Evolutionary conservation across 2,113 vertebrate genomes (phyloP).

Genomic region (Cyprinodon brontotheroides): DNA sequence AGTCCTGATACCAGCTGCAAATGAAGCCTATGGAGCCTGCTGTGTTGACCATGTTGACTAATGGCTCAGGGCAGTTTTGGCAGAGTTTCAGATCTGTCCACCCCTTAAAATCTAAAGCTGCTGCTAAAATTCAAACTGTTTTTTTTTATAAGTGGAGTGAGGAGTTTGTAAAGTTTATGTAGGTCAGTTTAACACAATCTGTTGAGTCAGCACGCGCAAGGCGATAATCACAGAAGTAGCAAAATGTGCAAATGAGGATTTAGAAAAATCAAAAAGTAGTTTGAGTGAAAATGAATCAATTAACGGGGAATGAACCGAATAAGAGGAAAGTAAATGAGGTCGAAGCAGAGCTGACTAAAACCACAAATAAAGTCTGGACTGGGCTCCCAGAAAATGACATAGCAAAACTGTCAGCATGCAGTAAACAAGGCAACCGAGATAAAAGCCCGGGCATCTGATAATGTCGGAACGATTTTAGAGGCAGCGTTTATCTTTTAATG

Average conservation of each 20-base stretch:
- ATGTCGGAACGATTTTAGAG: slow-evolving; percentile 14
- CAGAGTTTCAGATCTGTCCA: slow-evolving; percentile 12
- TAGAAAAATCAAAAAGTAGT: not conserved
- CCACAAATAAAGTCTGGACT: slow-evolving; percentile 35
- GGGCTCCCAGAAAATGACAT: slow-evolving; percentile 35
- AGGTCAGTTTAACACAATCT: not conserved
- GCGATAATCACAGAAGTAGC: not conserved
- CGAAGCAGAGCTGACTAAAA: slow-evolving; percentile 19
- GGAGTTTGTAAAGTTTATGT: slow-evolving; percentile 5
- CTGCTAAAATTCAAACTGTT: slow-evolving; percentile 21
- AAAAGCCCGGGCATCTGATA: slow-evolving; percentile 33
- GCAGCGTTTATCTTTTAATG: slow-evolving; percentile 37
- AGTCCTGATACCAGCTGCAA: slow-evolving; percentile 10
- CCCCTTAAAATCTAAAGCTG: slow-evolving; percentile 13
- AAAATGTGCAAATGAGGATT: not conserved
- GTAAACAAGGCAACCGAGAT: slow-evolving; percentile 7
- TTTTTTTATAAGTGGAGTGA: slow-evolving; percentile 22
- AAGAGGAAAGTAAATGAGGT: slow-evolving; percentile 26
- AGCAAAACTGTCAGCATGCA: slow-evolving; percentile 37
- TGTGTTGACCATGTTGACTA: slow-evolving; percentile 48
- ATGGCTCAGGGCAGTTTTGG: slow-evolving; percentile 21
- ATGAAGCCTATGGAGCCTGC: slow-evolving; percentile 13
- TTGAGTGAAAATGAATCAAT: slow-evolving; percentile 25
- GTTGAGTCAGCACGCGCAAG: not conserved
- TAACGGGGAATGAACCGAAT: slow-evolving; percentile 9